These are phyloP conservation scores for Aphelocoma californica DNA, from an alignment of 2,797 vertebrate species.

Conservation along the genomic window DNA sequence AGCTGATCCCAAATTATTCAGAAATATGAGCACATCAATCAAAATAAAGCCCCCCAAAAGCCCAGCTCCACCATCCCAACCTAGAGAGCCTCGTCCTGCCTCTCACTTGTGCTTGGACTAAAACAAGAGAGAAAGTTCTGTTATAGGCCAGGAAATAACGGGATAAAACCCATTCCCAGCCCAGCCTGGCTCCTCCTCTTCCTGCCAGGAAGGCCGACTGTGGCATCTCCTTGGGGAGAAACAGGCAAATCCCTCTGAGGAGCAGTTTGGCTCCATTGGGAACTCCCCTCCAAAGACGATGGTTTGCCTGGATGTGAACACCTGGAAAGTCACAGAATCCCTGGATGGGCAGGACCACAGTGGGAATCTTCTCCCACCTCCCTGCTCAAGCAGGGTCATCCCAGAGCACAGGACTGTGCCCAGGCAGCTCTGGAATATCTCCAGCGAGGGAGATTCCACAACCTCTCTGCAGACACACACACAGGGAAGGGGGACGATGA, in stretches of 20 bases:
- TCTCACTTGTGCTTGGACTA: background rate
- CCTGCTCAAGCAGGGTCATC: background rate
- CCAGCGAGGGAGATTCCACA: background rate
- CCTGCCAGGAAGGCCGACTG: background rate
- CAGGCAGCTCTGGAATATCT: background rate
- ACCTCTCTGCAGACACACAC: background rate
- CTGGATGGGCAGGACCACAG: background rate
- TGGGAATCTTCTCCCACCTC: background rate
- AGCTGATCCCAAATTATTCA: background rate
- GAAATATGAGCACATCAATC: background rate
- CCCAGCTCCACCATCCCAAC: background rate
- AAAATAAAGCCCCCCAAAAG: background rate
- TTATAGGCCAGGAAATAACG: background rate
- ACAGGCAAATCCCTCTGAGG: background rate
- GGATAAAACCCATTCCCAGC: background rate
- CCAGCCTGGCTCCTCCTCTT: background rate
- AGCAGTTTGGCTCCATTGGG: background rate
- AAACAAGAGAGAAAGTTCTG: background rate
- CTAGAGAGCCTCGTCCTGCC: background rate
- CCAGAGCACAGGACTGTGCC: background rate
- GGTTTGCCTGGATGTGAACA: background rate
- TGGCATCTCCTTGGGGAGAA: background rate
- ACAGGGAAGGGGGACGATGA: background rate
- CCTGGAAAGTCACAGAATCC: background rate
- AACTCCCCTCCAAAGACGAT: background rate